phyloP scores from a whole-genome alignment of 2,113 vertebrate species.

The Corvus moneduloides region DNA sequence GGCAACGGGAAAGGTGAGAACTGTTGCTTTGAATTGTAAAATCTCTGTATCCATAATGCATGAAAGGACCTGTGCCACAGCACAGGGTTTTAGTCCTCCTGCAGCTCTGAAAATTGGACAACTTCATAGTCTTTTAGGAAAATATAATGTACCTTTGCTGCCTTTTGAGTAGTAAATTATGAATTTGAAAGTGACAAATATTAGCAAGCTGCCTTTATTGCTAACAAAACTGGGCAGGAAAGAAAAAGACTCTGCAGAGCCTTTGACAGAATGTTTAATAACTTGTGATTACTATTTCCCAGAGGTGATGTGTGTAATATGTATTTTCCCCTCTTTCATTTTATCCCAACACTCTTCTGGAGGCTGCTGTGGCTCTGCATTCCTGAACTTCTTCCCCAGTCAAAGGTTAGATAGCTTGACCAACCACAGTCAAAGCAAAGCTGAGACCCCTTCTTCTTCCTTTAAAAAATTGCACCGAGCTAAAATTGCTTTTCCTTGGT shows the following conservation, averaged over 20 bases:
- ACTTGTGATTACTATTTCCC: slow-evolving; percentile 71
- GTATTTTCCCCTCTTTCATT: slow-evolving; percentile 52
- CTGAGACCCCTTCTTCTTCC: not conserved
- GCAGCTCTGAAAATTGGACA: slow-evolving; percentile 75
- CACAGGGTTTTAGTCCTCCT: slow-evolving; percentile 54
- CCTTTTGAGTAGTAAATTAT: slow-evolving; percentile 79
- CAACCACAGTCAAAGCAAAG: not conserved
- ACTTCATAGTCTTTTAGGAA: slow-evolving; percentile 77
- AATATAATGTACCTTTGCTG: slow-evolving; percentile 69
- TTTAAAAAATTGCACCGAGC: not conserved
- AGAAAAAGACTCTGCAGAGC: slow-evolving; percentile 59
- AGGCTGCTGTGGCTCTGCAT: slow-evolving; percentile 58
- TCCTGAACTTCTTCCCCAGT: slow-evolving; percentile 56
- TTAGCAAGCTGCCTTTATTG: slow-evolving; percentile 72
- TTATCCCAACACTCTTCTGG: slow-evolving; percentile 48
- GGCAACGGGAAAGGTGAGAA: slow-evolving; percentile 35
- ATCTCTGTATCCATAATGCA: slow-evolving; percentile 70
- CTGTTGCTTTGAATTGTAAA: slow-evolving; percentile 70
- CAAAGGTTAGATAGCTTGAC: slow-evolving; percentile 45
- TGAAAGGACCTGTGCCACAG: slow-evolving; percentile 51
- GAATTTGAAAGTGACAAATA: slow-evolving; percentile 75
- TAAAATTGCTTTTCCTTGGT: not conserved
- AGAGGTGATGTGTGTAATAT: slow-evolving; percentile 73
- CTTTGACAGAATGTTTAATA: slow-evolving; percentile 77
- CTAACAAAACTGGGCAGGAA: slow-evolving; percentile 61